Evolutionary conservation across 2,113 vertebrate genomes (phyloP), one percentile per base, ranked within the genome.

Genomic region (Nerophis lumbriciformis): DNA sequence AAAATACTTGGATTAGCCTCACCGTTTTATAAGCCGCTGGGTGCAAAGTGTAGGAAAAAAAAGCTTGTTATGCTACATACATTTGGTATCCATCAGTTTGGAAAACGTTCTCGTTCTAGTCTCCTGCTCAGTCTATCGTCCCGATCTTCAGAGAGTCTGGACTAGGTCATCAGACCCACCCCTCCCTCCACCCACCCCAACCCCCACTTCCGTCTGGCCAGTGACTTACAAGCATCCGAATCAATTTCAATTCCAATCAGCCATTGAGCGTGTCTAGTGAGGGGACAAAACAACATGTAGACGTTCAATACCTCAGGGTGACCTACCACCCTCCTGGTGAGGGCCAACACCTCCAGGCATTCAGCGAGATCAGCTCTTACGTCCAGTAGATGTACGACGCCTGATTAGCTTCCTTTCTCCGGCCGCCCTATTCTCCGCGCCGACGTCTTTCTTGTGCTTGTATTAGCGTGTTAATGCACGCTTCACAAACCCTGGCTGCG

Each of bases 191-290:
- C 28, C 3, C 21, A 1, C 21, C 21, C 21, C 21, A 28, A n/a
- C n/a, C 8, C 2, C 65, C 36, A 52, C 66, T 52, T 72, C 66
- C 69, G 50, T 73, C 76, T 65, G 48, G 53, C 42, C 55, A 15
- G 62, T 78, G 84, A 83, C 86, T 83, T 82, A 79, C 69, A 71
- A 80, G 70, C 75, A 49, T 56, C 72, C 72, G 28, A 81, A 86
- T 91, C 90, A 81, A 90, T 91, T 89, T 74, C 82, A 90, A 86
- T 90, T 88, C 83, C 68, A 87, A 65, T 74, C 73, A 61, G 53
- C 54, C 80, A 85, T 89, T 85, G 86, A 87, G 76, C 47, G 35
- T 8, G 52, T 76, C 78, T 84, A 60, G 14, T 66, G 67, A 74
- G 63, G 63, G 73, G 57, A 77, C 73, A 66, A 55, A 73, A 80